Conservation (phyloP, 2,113 vertebrate species). For the Catagonus wagneri region DNA sequence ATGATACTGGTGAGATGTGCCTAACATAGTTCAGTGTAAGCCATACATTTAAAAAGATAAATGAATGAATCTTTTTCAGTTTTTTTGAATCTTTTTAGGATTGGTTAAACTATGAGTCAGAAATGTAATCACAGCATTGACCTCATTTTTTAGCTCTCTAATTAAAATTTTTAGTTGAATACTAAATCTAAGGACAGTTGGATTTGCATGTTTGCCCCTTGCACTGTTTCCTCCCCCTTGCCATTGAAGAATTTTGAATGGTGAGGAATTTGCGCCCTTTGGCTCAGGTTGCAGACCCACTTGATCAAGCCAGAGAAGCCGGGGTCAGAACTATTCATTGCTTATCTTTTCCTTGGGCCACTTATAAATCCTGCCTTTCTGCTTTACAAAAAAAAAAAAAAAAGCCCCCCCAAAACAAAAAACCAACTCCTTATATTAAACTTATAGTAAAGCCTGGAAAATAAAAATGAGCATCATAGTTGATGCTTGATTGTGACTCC, state of each 20-base stretch:
- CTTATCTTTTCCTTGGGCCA: slow-evolving; percentile 88
- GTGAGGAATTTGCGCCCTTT: slow-evolving; percentile 86
- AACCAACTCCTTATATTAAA: slow-evolving; percentile 13
- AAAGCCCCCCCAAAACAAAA: too few species aligned
- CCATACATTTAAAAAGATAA: slow-evolving; percentile 43
- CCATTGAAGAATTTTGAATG: slow-evolving; percentile 85
- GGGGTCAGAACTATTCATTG: slow-evolving; percentile 84
- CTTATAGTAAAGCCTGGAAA: not conserved
- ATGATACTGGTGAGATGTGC: slow-evolving; percentile 23
- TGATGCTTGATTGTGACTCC: slow-evolving; percentile 50
- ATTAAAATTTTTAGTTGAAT: slow-evolving; percentile 70
- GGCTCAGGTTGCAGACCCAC: slow-evolving; percentile 89
- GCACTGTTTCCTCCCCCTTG: slow-evolving; percentile 76
- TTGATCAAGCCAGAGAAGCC: slow-evolving; percentile 83
- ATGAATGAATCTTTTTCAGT: slow-evolving; percentile 12
- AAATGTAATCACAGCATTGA: slow-evolving; percentile 28
- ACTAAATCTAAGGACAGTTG: slow-evolving; percentile 17
- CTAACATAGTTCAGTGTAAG: slow-evolving; percentile 27
- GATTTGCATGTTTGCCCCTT: slow-evolving; percentile 75
- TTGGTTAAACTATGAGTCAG: not conserved
- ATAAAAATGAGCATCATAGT: slow-evolving; percentile 17
- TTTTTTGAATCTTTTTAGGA: not conserved
- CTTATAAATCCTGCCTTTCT: slow-evolving; percentile 75
- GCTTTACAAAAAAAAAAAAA: not conserved
- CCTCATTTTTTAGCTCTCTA: slow-evolving; percentile 54